Evolutionary conservation across 2,113 vertebrate genomes (phyloP), one percentile per base, ranked within the genome.

Genomic region (Otocyon megalotis): DNA sequence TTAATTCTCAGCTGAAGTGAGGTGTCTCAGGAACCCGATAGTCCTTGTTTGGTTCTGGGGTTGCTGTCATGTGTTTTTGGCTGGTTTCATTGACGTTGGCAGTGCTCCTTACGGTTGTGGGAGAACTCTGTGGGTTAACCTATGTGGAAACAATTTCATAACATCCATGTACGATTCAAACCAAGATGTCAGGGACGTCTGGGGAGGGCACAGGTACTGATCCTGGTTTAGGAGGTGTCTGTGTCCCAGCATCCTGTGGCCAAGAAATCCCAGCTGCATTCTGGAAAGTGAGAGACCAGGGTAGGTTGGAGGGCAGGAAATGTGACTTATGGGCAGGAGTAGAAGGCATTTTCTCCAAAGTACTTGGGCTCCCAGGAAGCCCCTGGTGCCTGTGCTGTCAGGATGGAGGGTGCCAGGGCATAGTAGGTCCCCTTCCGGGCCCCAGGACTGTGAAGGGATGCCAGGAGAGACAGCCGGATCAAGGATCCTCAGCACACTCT

Each of bases 21-120:
- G 3, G 17, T 11, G 0, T 22, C 16, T 65, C 30, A 0, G 8
- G 32, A 13, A 26, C 11, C 32, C 28, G 6, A 1, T 0, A 5
- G 0, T 6, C 58, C 24, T 22, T 8, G 16, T 3, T 30, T 26
- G 0, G 13, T 8, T 3, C 24, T 0, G 53, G 77, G 30, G 0
- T 7, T 8, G 30, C 0, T 3, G 15, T 11, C 10, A 2, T 3
- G 16, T 8, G 11, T 8, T 69, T 58, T 11, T 0, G 8, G 7
- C 28, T 13, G 5, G 58, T 30, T 22, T 74, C 62, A 0, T 0
- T 0, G 62, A 8, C 0, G 8, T 6, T 0, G 2, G 2, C 26
- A 5, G 0, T 26, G 4, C 37, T 50, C 86, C 67, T 56, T 20
- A 4, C 0, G 1, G 50, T 2, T 0, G 2, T 32, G 12, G 71